Percentiles rank a stretch among this genome's conserved stretches.
Conservation (phyloP, 2,888 invertebrate species). For the Dioctria rufipes region DNA sequence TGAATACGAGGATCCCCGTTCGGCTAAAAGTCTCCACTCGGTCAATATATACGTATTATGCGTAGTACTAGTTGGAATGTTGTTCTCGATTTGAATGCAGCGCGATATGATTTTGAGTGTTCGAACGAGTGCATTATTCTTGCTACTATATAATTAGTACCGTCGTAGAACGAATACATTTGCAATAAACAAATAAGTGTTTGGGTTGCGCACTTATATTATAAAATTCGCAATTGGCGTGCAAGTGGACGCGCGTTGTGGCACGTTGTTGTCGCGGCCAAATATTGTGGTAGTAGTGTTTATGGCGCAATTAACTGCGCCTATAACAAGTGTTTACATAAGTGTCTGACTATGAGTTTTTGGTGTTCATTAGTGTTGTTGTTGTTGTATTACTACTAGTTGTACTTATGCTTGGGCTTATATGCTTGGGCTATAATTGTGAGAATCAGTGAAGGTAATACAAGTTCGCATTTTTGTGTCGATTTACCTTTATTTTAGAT, state of each 20-base stretch:
- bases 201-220: constrained; percentile 20
- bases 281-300: constrained; percentile 13
- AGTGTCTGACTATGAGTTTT: constrained; percentile 27
- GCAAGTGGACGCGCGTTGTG: constrained; percentile 20
- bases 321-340: constrained; percentile 38
- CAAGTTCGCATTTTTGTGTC: no score
- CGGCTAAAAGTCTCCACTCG: constrained; percentile 20
- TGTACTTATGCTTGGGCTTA: no score
- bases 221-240: constrained; percentile 26
- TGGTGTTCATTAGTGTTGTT: constrained; percentile 15
- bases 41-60: constrained; percentile 17
- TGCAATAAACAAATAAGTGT: constrained; percentile 18
- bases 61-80: constrained; percentile 41
- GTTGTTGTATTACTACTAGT: constrained; percentile 1
- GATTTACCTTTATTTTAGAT: no score
- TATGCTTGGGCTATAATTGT: no score
- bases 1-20: constrained; percentile 11
- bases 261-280: constrained; percentile 14
- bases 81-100: constrained; percentile 43
- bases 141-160: constrained; percentile 54
- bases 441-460: no score
- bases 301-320: constrained; percentile 44
- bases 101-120: constrained; percentile 53
- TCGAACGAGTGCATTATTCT: constrained; percentile 55
- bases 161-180: constrained; percentile 13